Percentiles rank a stretch among this genome's conserved stretches.
Conservation (phyloP, 2,888 invertebrate genomes). For the Latrodectus hesperus region DNA sequence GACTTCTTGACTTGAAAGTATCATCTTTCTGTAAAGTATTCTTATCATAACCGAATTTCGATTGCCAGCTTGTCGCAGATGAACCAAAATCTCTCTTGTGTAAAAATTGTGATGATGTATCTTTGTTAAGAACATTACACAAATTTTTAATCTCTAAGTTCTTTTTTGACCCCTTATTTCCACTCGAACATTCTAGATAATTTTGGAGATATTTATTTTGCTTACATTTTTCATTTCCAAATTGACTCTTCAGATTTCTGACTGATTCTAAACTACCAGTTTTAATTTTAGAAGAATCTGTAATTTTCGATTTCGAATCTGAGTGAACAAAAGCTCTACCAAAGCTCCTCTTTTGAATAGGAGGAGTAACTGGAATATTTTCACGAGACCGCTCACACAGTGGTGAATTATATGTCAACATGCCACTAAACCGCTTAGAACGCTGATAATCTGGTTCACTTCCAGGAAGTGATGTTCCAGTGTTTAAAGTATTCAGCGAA, state of each 20-base stretch:
- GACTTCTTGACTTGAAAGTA: too few species aligned
- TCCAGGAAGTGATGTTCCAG: background rate
- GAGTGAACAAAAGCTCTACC: background rate
- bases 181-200: background rate
- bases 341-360: background rate
- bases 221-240: background rate
- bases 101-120: too few species aligned
- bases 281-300: background rate
- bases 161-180: background rate
- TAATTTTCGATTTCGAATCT: background rate
- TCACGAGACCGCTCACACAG: background rate
- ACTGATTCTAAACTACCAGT: background rate
- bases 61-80: too few species aligned
- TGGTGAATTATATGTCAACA: slow-evolving; percentile 14
- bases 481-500: slow-evolving; percentile 29
- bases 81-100: too few species aligned
- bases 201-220: slow-evolving; percentile 5
- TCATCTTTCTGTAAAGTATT: too few species aligned
- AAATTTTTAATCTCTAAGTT: too few species aligned
- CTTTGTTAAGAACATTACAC: too few species aligned
- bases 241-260: background rate
- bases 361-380: slow-evolving; percentile 4
- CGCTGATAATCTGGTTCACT: too few species aligned
- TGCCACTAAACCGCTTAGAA: slow-evolving; percentile 33
- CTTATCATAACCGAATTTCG: too few species aligned